Percentiles rank a stretch among this genome's conserved stretches.
phyloP scores from a whole-genome alignment of 2,888 invertebrate species.

The Pachycephus smyrnensis region DNA sequence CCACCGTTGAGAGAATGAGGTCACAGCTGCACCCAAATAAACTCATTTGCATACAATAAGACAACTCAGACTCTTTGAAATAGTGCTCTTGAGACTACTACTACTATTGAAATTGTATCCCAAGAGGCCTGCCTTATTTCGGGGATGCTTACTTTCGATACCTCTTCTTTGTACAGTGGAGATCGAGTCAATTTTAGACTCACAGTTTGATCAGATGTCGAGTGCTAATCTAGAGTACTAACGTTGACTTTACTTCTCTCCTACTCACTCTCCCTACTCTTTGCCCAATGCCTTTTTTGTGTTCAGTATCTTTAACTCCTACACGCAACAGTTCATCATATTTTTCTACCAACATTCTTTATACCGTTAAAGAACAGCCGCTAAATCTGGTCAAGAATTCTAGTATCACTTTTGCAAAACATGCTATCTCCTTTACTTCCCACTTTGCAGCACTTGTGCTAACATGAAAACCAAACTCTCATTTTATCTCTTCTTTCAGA shows the following conservation, averaged over 20 bases:
- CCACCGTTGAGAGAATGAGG: conserved; percentile 30
- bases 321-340: neutral
- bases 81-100: neutral
- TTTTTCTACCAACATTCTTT: neutral
- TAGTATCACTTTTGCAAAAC: neutral
- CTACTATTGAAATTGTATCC: neutral
- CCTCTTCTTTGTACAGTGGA: neutral
- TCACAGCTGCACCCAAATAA: conserved; percentile 42
- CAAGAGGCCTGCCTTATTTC: neutral
- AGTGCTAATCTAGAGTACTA: conserved; percentile 3
- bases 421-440: neutral
- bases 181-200: conserved; percentile 1
- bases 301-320: neutral
- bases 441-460: neutral
- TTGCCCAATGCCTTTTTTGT: neutral
- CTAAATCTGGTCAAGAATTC: neutral
- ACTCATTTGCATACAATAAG: conserved; percentile 41
- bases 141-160: neutral
- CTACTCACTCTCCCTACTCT: neutral
- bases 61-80: conserved; percentile 17
- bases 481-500: conserved; percentile 38
- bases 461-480: neutral
- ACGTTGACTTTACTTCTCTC: neutral
- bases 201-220: neutral
- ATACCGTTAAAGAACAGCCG: no score